Evolutionary conservation across 92 coral and sea anemone species (phyloP), one percentile per base, ranked within the genome.

Genomic region (Parazoanthus atlanticus): DNA sequence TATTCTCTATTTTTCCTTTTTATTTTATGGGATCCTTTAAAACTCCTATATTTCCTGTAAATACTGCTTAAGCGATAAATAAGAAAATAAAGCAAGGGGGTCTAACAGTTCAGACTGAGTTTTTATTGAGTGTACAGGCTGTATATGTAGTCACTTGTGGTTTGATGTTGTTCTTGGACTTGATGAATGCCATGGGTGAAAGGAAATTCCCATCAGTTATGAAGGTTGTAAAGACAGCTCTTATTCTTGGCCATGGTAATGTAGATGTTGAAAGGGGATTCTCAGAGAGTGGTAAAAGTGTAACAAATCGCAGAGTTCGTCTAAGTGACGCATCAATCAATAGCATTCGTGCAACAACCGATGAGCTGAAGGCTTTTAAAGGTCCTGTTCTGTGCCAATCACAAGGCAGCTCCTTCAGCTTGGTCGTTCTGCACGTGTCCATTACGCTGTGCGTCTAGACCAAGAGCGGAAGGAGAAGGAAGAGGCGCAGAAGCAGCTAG

Each of bases 381-480:
- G 65, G 86, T 87, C 93, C 88, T 34, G 66, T 78, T 83, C 91
- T 88, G 86, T 88, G 86, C 86, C 89, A 74, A 70, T 91, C 91
- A 91, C 80, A 47, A 91, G 56, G 77, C 66, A 90, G 81, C 84
- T 67, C 78, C 73, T 70, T 80, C 93, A 83, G 86, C 84, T 91
- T 78, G 76, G 89, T 36, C 83, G 83, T 61, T 84, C 89, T 52
- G 86, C 89, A 40, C 89, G 66, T 77, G 86, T 86, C 47, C 81
- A 76, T 82, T 78, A 83, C 54, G 66, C n/a, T 83, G 77, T 65
- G 16, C 34, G 86, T n/a, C n/a, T 91, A 56, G 91, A 88, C 8
- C 41, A 91, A 33, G 90, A 91, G 85, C 8, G 43, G 81, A 75
- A 87, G 84, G 88, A 90, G 84, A 86, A 32, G 0, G 78, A 15